A percentile compares a stretch with the other conserved stretches of the same genome.
Conservation (phyloP, 2,888 invertebrate genomes). For the Ornithoptera priamus region DNA sequence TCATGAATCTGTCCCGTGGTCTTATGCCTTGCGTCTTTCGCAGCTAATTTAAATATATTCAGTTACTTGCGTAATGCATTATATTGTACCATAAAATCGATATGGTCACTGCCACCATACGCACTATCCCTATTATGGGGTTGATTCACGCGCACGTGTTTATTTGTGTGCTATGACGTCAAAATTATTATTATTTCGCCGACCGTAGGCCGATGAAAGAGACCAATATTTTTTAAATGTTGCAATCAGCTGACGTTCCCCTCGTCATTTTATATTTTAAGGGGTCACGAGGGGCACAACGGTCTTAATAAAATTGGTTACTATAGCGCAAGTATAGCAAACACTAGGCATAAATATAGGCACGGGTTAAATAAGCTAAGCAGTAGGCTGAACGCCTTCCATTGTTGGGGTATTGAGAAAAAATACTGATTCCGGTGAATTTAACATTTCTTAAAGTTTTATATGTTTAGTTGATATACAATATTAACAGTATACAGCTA, state of each 20-base stretch:
- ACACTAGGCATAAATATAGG: slow-evolving; percentile 33
- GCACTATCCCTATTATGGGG: slow-evolving; percentile 50
- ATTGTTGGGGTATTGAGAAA: slow-evolving; percentile 60
- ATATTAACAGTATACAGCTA: slow-evolving; percentile 27
- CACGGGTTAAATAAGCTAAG: slow-evolving; percentile 33
- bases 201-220: slow-evolving; percentile 50
- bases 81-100: slow-evolving; percentile 1
- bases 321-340: slow-evolving; percentile 31
- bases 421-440: slow-evolving; percentile 36
- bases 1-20: too few relatives aligned
- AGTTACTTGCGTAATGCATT: background rate
- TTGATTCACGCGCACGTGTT: slow-evolving; percentile 54
- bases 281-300: slow-evolving; percentile 45
- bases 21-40: too few relatives aligned
- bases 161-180: slow-evolving; percentile 54
- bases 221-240: slow-evolving; percentile 51
- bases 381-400: slow-evolving; percentile 55
- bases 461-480: slow-evolving; percentile 41
- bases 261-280: slow-evolving; percentile 32
- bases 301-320: slow-evolving; percentile 48
- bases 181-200: slow-evolving; percentile 54
- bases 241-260: slow-evolving; percentile 47
- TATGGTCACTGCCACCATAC: background rate
- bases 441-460: slow-evolving; percentile 44
- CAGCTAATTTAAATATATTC: background rate